Conservation (phyloP, 2,113 vertebrate species). For the Talpa occidentalis region DNA sequence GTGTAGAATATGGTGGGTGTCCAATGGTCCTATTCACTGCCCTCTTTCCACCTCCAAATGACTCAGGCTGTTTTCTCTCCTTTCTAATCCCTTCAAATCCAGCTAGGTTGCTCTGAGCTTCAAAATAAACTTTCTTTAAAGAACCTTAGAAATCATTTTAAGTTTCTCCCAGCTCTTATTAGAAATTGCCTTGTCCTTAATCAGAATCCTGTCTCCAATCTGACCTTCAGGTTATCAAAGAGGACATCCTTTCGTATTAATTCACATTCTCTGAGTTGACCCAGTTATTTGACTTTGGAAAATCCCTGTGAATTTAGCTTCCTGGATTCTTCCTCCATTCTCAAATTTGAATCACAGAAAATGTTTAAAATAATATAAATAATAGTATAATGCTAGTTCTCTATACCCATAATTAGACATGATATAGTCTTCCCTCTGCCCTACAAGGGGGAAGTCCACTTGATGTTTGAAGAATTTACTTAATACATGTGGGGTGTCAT, state of each 20-base stretch:
- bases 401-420: slow-evolving; percentile 34
- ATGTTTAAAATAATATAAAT: slow-evolving; percentile 14
- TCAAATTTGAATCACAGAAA: slow-evolving; percentile 26
- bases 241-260: not conserved
- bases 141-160: not conserved
- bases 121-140: slow-evolving; percentile 29
- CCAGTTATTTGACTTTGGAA: not conserved
- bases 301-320: not conserved
- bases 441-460: not conserved
- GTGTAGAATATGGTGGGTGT: slow-evolving; percentile 3
- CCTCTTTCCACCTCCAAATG: not conserved
- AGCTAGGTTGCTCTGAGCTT: slow-evolving; percentile 3
- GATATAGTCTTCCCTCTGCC: not conserved
- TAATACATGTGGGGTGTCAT: not conserved
- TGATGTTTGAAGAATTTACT: slow-evolving; percentile 30
- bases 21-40: not conserved
- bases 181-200: not conserved
- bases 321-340: not conserved
- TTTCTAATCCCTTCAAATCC: slow-evolving; percentile 20
- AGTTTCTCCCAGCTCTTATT: not conserved
- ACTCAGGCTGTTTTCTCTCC: not conserved
- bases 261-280: not conserved
- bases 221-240: not conserved
- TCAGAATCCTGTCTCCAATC: not conserved
- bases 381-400: not conserved